A percentile compares a stretch with the other conserved stretches of the same genome.
Evolutionary conservation across 1,140 invertebrate genomes (phyloP).

Genomic region (Zaprionus capensis): DNA sequence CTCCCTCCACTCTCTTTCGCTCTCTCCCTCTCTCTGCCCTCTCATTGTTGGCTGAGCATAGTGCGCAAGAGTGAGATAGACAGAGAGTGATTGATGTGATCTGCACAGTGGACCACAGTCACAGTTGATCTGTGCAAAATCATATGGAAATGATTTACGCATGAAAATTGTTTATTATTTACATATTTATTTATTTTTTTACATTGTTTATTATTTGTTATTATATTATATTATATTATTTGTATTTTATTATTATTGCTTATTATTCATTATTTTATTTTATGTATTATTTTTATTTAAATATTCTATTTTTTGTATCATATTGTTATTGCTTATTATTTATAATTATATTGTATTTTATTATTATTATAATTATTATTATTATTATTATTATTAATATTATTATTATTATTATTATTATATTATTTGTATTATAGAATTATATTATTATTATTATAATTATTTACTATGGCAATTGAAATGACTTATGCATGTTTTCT

Average conservation of each 20-base stretch:
- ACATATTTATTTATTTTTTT: background rate
- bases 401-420: too few relatives aligned
- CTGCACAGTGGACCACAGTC: conserved; percentile 24
- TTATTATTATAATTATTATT: too few relatives aligned
- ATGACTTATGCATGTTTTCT: background rate
- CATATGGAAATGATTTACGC: conserved; percentile 7
- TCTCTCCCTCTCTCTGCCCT: background rate
- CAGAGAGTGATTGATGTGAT: conserved; percentile 33
- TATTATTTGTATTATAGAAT: too few relatives aligned
- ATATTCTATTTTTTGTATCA: too few relatives aligned
- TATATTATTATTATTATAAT: too few relatives aligned
- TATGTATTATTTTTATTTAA: background rate
- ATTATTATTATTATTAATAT: too few relatives aligned
- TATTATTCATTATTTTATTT: background rate
- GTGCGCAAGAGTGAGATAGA: conserved; percentile 1
- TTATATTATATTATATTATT: background rate
- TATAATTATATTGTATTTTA: too few relatives aligned
- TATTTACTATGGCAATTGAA: too few relatives aligned
- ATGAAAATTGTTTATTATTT: conserved; percentile 1
- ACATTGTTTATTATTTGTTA: background rate
- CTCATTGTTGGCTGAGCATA: background rate
- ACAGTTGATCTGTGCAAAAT: background rate
- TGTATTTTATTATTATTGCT: background rate
- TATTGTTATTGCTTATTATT: too few relatives aligned
- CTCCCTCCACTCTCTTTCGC: background rate